Conservation (phyloP, 2,888 invertebrate genomes). For the Macropis europaea region DNA sequence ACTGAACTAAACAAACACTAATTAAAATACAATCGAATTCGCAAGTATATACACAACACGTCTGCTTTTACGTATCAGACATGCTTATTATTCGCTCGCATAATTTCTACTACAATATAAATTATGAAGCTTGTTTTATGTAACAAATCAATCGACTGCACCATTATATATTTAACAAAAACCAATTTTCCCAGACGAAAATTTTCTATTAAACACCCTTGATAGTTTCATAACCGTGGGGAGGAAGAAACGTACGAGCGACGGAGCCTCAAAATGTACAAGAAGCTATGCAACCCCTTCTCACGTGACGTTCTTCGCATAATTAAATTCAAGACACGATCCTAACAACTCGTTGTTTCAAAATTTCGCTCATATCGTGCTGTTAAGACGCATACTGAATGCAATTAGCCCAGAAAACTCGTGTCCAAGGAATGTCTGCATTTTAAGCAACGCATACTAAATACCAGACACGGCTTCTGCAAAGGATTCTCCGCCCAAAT, state of each 20-base stretch:
- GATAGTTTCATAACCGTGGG: too few species aligned
- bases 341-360: conserved; percentile 2
- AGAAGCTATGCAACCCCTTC: background rate
- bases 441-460: conserved; percentile 1
- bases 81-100: too few species aligned
- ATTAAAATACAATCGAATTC: too few species aligned
- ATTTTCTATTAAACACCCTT: too few species aligned
- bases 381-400: background rate
- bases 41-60: too few species aligned
- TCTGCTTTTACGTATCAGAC: too few species aligned
- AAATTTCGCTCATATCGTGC: conserved; percentile 2
- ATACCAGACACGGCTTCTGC: background rate
- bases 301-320: background rate
- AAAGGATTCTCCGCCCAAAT: background rate
- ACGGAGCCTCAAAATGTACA: background rate
- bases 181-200: too few species aligned
- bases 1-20: too few species aligned
- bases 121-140: too few species aligned
- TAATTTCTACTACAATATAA: too few species aligned
- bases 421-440: conserved; percentile 11
- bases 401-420: conserved; percentile 16
- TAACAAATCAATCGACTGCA: too few species aligned
- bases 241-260: background rate
- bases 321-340: conserved; percentile 3
- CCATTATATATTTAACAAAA: too few species aligned